Evolutionary conservation across 2,888 invertebrate species (phyloP), one percentile per base, ranked within the genome.

Genomic region (Eremobia ochroleuca): DNA sequence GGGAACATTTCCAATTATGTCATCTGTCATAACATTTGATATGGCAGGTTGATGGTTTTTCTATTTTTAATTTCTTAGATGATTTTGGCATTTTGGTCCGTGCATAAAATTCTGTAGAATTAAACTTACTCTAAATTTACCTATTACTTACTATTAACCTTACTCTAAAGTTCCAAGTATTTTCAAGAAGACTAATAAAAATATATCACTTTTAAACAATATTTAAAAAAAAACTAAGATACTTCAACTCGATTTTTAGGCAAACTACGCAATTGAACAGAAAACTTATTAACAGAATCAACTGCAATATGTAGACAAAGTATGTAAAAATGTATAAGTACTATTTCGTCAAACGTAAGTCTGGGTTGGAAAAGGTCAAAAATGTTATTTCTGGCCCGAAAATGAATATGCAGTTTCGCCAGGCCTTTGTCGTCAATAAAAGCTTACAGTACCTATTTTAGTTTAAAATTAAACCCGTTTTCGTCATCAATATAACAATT

Each of bases 1-100:
- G 85, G 85, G 78, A 85, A 77, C 77, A 82, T 81, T 83, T 81
- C 82, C 82, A 87, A 73, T 81, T 83, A 76, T 89, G 86, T 83
- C 85, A 88, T 81, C 80, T 87, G 86, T 85, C 79, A 86, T 82
- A 86, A 86, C 75, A 86, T 79, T 79, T 40, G 15, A 59, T 52
- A 52, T 4, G 4, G 15, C 1, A 5, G 4, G 9, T 62, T 81
- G 37, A 58, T 49, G 9, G n/a, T 31, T 49, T 25, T 25, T 43
- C 5, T 55, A 25, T 28, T 65, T 25, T 25, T 64, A 5, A 25
- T 1, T 25, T 46, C 4, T 46, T 11, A 9, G 18, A 55, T 43
- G 13, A 55, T 34, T 73, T 64, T 75, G 11, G 4, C 37, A 0
- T 37, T 37, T 61, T 15, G 5, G 6, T n/a, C 34, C 18, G 18